A percentile compares a stretch with the other conserved stretches of the same genome.
phyloP scores from a whole-genome alignment of 1,140 invertebrate genomes.

The Chionoecetes opilio region DNA sequence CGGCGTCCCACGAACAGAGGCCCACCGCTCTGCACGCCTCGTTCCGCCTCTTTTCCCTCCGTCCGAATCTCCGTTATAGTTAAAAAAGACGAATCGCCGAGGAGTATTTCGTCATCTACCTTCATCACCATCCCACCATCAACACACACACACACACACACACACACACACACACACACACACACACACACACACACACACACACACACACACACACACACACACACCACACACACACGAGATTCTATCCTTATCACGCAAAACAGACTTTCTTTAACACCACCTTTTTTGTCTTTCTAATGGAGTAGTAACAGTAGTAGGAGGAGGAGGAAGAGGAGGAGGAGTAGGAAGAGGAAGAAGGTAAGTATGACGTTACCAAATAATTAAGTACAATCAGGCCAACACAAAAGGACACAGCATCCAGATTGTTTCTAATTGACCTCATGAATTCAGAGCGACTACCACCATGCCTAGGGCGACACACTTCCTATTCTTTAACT shows the following conservation, averaged over 20 bases:
- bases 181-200: neutral
- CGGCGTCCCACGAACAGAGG: neutral
- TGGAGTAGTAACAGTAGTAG: neutral
- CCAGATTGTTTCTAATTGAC: neutral
- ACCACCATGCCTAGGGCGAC: neutral
- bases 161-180: too few species aligned
- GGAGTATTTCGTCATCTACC: too few species aligned
- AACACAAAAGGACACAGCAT: neutral
- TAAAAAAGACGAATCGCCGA: neutral
- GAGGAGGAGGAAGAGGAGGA: neutral
- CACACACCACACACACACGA: neutral
- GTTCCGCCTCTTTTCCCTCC: neutral
- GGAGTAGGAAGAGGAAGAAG: neutral
- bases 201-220: constrained; percentile 18
- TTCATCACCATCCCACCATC: too few species aligned
- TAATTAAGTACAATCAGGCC: neutral
- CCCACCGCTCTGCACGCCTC: neutral
- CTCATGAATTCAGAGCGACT: neutral
- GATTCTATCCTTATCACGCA: too few species aligned
- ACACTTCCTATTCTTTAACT: neutral
- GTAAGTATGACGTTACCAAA: neutral
- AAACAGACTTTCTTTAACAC: too few species aligned
- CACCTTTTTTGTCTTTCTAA: too few species aligned
- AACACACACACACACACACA: too few species aligned
- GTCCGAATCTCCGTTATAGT: neutral